Evolutionary conservation across 1,140 invertebrate genomes (phyloP), one percentile per base, ranked within the genome.

Genomic region (Lerema accius): DNA sequence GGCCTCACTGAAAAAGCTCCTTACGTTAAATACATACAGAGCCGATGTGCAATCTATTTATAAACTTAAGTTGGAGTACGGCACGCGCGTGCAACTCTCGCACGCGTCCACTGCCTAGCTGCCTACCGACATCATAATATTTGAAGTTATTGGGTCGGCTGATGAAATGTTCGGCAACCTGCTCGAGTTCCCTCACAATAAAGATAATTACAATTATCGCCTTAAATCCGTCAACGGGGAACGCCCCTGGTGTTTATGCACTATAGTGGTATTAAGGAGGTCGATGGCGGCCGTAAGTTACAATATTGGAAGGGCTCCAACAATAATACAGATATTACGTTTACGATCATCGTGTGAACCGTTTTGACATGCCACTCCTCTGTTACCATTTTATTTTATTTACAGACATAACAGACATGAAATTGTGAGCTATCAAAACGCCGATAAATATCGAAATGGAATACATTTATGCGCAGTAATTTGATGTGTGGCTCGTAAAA

Each of bases 21-120:
- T 84, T 84, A 76, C 79, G 77, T 71, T 78, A 78, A 82, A 82
- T 74, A 81, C 80, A 83, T 78, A 79, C 70, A 76, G 65, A 60
- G 65, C 73, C 79, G 80, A 79, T 82, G 83, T n/a, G n/a, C 85
- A 86, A 73, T 80, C 85, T 88, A 88, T 88, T 88, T 86, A 83
- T 88, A 88, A 83, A 76, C 55, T 80, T 88, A 85, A 89, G 80
- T 86, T 86, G 80, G 71, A 78, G 74, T 70, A 67, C 70, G 73
- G 74, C 73, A 76, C 73, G 74, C 75, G 78, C 79, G 78, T 82
- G 80, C 79, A 80, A 67, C 73, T 59, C 65, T 19, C 51, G 67
- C 67, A 67, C 65, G 60, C 72, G 66, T 64, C 70, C 69, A 69
- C 59, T 71, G 69, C 73, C 75, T 69, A 75, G n/a, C n/a, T n/a